Base-by-base conservation (phyloP, 2,888 invertebrate genomes). In the Byasa hedistus region DNA sequence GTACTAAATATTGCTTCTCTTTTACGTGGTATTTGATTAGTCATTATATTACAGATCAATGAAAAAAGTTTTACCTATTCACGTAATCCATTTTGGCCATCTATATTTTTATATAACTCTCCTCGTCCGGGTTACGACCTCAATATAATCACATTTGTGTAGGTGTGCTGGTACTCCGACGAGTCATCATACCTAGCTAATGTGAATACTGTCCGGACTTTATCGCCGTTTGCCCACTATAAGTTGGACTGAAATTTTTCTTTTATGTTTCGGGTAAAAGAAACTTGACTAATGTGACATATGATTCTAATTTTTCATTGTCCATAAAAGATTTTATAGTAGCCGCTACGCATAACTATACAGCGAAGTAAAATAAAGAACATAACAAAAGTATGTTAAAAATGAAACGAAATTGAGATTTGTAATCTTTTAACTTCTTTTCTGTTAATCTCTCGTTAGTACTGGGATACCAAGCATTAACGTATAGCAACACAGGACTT, bases 131-230 rank as follows among this genome's bases (percentile, higher is more conserved):
- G 56, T 56, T 24, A 24, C 56, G 44, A 56, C 62, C 62, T 55
- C 44, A 55, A 56, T 62, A 62, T 23, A 61, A 55, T 61, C 54
- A 55, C 24, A 56, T 52, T 55, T 55, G 55, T 44, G 56, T 12
- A 39, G 44, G 56, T 44, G 62, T 24, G 56, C 56, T 39, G 44
- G 22, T 54, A 10, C 52, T 44, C 23, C 21, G 55, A 39, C 61
- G 19, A 61, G 56, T 62, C 62, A 62, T 62, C 62, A 39, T 44
- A 24, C 55, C 62, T 23, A 24, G 27, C 62, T 56, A 62, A 62
- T 62, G 56, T 55, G 61, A 62, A 62, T 56, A 44, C 56, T 24
- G 52, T 22, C 21, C n/a, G 60, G 7, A 24, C 27, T 32, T 61
- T 54, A 61, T 36, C 22, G 60, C 32, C 21, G 52, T 12, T 54